These are phyloP conservation scores for Paragorgia papillata DNA, from an alignment of 92 coral and sea anemone species.

Conservation along the genomic window DNA sequence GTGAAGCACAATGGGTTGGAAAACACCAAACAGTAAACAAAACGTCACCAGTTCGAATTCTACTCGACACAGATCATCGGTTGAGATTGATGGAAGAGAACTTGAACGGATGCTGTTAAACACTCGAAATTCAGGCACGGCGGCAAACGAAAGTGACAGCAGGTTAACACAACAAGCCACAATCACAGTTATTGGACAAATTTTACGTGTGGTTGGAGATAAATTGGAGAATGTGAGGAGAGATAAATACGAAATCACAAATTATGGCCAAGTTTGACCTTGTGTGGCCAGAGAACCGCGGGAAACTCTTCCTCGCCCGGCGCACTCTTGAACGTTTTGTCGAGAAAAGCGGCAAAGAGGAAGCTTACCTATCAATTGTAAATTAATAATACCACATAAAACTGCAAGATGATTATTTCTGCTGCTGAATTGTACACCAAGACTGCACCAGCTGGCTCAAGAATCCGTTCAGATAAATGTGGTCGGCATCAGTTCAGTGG, in stretches of 20 bases:
- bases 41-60: neutral
- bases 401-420: neutral
- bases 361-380: too few relatives aligned
- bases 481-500: too few relatives aligned
- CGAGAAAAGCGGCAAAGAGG: too few relatives aligned
- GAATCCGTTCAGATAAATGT: too few relatives aligned
- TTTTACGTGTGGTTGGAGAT: slow-evolving; percentile 33
- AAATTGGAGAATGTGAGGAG: slow-evolving; percentile 11
- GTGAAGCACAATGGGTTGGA: slow-evolving; percentile 54
- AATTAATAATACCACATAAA: too few relatives aligned
- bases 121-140: neutral
- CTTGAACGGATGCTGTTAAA: slow-evolving; percentile 5
- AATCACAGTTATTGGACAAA: slow-evolving; percentile 25
- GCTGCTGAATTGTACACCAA: too few relatives aligned
- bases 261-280: slow-evolving; percentile 36
- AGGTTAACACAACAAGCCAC: neutral
- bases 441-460: too few relatives aligned
- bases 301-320: too few relatives aligned
- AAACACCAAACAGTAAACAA: slow-evolving; percentile 1
- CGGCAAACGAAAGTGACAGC: slow-evolving; percentile 1
- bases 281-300: neutral
- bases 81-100: slow-evolving; percentile 12
- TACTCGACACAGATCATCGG: neutral
- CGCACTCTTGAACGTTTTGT: too few relatives aligned
- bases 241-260: slow-evolving; percentile 21